Evolutionary conservation across 2,113 vertebrate genomes (phyloP).

Genomic region (Dipodomys merriami): DNA sequence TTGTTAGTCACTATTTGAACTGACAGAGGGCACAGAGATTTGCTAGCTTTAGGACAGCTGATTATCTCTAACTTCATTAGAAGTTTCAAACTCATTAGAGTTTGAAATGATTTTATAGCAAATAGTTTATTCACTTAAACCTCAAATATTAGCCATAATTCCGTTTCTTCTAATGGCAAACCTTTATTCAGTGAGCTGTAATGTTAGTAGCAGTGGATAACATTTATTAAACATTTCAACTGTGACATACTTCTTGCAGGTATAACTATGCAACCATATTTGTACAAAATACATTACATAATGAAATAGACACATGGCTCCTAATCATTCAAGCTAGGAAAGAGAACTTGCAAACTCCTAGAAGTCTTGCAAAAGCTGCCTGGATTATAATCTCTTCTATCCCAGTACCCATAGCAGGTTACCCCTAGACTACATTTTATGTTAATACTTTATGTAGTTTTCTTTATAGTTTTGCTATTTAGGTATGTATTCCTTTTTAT

Average conservation of each 20-base stretch:
- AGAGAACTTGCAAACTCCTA: neutral
- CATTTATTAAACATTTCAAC: neutral
- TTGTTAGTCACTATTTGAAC: neutral
- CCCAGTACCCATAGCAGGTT: neutral
- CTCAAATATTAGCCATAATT: neutral
- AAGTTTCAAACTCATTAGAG: too few relatives aligned
- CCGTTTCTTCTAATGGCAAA: slow-evolving; percentile 34
- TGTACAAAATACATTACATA: neutral
- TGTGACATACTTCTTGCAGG: neutral
- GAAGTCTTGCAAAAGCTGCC: neutral
- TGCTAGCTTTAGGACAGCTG: neutral
- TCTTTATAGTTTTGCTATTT: neutral
- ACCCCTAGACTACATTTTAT: neutral
- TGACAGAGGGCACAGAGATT: neutral
- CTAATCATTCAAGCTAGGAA: neutral
- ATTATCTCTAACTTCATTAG: neutral
- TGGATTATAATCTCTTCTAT: neutral
- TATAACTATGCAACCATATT: neutral
- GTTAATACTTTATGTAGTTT: neutral
- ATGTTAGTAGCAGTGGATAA: neutral
- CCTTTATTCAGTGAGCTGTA: neutral
- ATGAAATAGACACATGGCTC: neutral
- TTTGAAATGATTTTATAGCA: slow-evolving; percentile 13
- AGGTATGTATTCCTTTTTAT: neutral
- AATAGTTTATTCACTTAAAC: neutral